Evolutionary conservation across 1,140 invertebrate genomes (phyloP).

Genomic region (Condylostylus longicornis): DNA sequence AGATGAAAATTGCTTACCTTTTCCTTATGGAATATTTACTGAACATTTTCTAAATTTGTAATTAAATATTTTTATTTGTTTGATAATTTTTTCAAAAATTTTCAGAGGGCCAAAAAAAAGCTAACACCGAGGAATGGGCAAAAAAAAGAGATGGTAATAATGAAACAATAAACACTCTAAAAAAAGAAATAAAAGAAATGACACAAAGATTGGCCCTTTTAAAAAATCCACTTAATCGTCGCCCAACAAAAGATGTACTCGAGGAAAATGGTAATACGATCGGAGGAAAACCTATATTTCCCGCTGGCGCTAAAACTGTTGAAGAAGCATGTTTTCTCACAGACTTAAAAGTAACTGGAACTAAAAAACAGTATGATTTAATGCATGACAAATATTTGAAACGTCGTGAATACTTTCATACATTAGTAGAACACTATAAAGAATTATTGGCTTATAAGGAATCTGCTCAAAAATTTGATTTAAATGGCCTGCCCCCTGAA

Average conservation of each 20-base stretch:
- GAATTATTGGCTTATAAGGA: constrained; percentile 33
- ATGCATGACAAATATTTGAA: constrained; percentile 49
- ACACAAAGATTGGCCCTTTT: constrained; percentile 39
- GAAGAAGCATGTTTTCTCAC: constrained; percentile 43
- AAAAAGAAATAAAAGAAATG: constrained; percentile 53
- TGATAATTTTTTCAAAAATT: constrained; percentile 5
- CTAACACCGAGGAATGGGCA: constrained; percentile 62
- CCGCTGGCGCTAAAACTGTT: constrained; percentile 34
- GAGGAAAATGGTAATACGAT: constrained; percentile 21
- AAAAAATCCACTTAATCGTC: constrained; percentile 23
- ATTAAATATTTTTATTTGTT: too few species aligned
- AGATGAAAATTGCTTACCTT: too few species aligned
- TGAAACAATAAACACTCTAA: constrained; percentile 51
- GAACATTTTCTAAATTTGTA: too few species aligned
- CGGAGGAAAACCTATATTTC: constrained; percentile 26
- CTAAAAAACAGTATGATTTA: constrained; percentile 56
- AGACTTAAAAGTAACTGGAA: constrained; percentile 59
- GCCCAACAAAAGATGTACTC: constrained; percentile 1
- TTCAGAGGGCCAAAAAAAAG: constrained; percentile 67
- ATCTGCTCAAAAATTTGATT: constrained; percentile 27
- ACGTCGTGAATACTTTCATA: constrained; percentile 38
- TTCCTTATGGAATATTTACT: too few species aligned
- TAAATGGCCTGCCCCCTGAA: constrained; percentile 34
- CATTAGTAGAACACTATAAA: constrained; percentile 43
- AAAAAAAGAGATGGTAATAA: constrained; percentile 51